Evolutionary conservation across 2,888 invertebrate species (phyloP).

Genomic region (Apodemia hepburni): DNA sequence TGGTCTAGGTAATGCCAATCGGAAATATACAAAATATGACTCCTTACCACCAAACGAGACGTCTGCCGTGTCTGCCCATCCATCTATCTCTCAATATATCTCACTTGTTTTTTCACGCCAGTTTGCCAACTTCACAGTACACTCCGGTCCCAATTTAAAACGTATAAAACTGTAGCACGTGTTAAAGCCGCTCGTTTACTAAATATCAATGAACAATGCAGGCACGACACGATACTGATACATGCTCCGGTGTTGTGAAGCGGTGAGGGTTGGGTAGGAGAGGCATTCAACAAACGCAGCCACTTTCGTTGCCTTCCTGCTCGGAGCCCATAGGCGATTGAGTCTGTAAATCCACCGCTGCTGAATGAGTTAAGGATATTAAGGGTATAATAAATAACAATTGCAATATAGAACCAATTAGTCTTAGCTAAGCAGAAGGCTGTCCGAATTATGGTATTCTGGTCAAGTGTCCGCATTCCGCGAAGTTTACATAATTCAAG

Average conservation of each 20-base stretch:
- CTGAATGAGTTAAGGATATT: conserved; percentile 49
- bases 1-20: background rate
- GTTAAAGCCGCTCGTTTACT: conserved; percentile 12
- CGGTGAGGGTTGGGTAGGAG: conserved; percentile 26
- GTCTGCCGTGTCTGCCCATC: background rate
- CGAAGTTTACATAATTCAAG: background rate
- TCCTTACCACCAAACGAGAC: background rate
- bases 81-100: background rate
- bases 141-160: conserved; percentile 8
- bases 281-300: conserved; percentile 87
- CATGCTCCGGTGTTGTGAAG: conserved; percentile 27
- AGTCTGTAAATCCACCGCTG: conserved; percentile 91
- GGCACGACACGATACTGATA: conserved; percentile 13
- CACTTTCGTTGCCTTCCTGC: conserved; percentile 89
- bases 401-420: background rate
- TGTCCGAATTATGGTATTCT: too few species aligned
- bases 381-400: too few species aligned
- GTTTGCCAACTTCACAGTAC: conserved; percentile 2
- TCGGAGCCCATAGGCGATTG: conserved; percentile 90
- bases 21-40: background rate
- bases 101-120: background rate
- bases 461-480: too few species aligned
- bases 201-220: conserved; percentile 13
- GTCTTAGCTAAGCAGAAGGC: background rate
- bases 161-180: conserved; percentile 12